Conservation (phyloP, 2,888 invertebrate genomes). For the Malthinus seriepunctatus region DNA sequence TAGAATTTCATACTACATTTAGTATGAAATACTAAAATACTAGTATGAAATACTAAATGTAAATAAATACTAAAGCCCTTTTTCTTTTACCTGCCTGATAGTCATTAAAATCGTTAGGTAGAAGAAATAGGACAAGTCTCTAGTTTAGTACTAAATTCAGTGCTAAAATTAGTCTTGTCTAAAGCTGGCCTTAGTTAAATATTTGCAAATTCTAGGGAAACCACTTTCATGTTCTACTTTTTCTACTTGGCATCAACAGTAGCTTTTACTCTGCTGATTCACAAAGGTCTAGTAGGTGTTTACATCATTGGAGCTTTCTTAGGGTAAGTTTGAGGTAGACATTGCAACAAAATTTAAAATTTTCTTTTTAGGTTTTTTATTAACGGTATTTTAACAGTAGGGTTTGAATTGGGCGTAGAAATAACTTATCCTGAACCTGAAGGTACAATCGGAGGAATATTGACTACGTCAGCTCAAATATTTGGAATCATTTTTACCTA, state of each 20-base stretch:
- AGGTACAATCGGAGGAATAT: neutral
- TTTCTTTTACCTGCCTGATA: no score
- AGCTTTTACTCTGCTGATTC: conserved; percentile 71
- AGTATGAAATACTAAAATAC: no score
- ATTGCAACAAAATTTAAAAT: neutral
- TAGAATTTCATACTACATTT: no score
- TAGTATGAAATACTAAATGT: no score
- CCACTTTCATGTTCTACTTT: neutral
- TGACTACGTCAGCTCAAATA: neutral
- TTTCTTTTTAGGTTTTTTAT: neutral
- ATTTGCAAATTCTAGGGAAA: neutral
- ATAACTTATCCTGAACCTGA: conserved; percentile 4
- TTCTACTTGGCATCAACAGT: neutral
- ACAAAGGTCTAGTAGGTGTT: conserved; percentile 74
- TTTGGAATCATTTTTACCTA: conserved; percentile 3
- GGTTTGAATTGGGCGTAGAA: conserved; percentile 3
- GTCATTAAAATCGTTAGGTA: no score
- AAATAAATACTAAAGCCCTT: no score
- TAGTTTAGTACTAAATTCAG: no score
- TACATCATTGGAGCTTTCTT: conserved; percentile 80
- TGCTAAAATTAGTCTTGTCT: no score
- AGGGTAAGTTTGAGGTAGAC: conserved; percentile 66
- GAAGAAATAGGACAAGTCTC: no score
- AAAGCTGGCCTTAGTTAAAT: no score
- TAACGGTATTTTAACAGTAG: conserved; percentile 1